Conservation (phyloP, 2,888 invertebrate genomes). For the Tridacna crocea region DNA sequence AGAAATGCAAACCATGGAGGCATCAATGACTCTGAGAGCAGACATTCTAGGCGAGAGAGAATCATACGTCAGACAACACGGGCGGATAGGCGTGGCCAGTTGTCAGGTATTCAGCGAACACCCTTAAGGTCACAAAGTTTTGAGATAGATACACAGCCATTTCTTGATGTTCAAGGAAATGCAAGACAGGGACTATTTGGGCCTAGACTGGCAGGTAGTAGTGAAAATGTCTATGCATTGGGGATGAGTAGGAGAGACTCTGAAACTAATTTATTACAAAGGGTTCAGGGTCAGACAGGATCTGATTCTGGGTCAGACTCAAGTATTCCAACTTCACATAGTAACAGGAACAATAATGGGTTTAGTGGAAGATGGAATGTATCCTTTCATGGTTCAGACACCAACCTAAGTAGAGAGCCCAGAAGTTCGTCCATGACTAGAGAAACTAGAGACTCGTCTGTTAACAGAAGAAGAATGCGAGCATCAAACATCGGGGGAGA, state of each 20-base stretch:
- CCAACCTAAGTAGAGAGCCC: conserved; percentile 29
- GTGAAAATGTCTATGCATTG: conserved; percentile 38
- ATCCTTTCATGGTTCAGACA: conserved; percentile 30
- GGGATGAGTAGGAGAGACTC: conserved; percentile 26
- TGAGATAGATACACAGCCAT: conserved; percentile 34
- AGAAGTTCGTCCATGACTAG: conserved; percentile 38
- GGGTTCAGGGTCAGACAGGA: conserved; percentile 12
- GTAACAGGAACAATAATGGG: conserved; percentile 26
- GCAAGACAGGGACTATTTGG: conserved; percentile 50
- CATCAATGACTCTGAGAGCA: not conserved
- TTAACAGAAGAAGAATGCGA: conserved; percentile 28
- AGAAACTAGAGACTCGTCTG: conserved; percentile 32
- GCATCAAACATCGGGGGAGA: not conserved
- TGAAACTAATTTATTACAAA: conserved; percentile 31
- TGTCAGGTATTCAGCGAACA: conserved; percentile 40
- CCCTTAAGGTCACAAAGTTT: conserved; percentile 50
- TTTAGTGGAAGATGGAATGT: conserved; percentile 29
- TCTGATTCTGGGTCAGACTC: conserved; percentile 51
- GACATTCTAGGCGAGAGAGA: conserved; percentile 36
- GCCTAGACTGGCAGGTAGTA: conserved; percentile 30
- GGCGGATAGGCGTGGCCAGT: conserved; percentile 37
- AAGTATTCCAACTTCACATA: conserved; percentile 23
- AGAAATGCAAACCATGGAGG: not conserved
- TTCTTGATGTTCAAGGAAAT: conserved; percentile 48
- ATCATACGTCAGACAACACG: conserved; percentile 33